phyloP scores from a whole-genome alignment of 2,797 vertebrate genomes.

The Mallotus villosus region DNA sequence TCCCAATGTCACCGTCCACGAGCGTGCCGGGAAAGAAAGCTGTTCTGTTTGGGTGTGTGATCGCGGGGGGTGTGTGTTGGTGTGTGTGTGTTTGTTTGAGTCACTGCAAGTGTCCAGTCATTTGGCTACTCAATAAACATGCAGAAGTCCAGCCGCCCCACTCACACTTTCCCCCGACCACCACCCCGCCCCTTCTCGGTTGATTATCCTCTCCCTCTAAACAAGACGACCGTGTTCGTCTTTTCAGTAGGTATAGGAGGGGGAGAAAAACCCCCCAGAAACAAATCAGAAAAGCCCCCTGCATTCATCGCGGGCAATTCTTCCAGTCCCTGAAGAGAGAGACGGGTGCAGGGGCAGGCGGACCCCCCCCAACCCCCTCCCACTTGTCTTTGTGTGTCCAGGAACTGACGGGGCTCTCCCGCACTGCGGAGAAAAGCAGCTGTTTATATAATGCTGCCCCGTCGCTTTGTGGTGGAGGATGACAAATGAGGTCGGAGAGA shows the following conservation, averaged over 20 bases:
- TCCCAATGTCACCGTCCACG: no score
- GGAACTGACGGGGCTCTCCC: not conserved
- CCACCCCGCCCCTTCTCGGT: not conserved
- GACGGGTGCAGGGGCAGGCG: no score
- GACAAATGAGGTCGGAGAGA: conserved; percentile 60
- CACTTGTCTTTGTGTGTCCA: conserved; percentile 13
- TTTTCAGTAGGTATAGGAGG: not conserved
- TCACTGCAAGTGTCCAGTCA: no score
- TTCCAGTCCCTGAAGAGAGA: conserved; percentile 12
- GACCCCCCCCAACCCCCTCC: no score
- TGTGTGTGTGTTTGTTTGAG: no score
- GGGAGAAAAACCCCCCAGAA: not conserved
- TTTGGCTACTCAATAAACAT: no score
- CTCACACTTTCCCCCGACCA: not conserved
- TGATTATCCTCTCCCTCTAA: not conserved
- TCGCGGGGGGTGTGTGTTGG: no score
- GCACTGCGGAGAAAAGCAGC: conserved; percentile 69
- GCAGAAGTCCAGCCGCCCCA: not conserved
- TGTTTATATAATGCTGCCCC: conserved; percentile 61
- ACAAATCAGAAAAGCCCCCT: not conserved
- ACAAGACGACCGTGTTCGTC: conserved; percentile 1
- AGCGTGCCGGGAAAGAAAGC: no score
- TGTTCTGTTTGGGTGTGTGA: no score
- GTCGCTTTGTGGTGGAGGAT: conserved; percentile 49
- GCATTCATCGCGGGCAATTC: conserved; percentile 14